Conservation (phyloP, 2,888 invertebrate species). For the Drepanosiphum platanoidis region DNA sequence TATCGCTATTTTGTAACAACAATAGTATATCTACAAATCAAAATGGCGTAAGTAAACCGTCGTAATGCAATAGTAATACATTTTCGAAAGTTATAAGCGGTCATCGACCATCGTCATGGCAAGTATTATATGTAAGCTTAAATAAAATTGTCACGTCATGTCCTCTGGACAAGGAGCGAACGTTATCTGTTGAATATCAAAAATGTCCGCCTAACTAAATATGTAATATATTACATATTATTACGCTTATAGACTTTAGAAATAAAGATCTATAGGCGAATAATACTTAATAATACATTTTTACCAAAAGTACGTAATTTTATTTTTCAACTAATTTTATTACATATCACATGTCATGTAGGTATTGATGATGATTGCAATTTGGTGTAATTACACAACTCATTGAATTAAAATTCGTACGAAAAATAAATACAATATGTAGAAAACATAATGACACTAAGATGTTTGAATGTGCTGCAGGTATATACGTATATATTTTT, state of each 20-base stretch:
- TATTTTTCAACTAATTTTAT: too few species aligned
- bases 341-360: too few species aligned
- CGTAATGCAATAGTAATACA: not conserved
- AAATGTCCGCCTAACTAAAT: not conserved
- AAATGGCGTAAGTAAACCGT: not conserved
- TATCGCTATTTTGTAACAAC: not conserved
- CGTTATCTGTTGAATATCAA: not conserved
- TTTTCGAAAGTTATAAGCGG: not conserved
- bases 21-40: not conserved
- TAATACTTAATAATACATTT: not conserved
- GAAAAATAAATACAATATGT: too few species aligned
- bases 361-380: too few species aligned
- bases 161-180: not conserved
- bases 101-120: not conserved
- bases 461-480: too few species aligned
- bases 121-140: not conserved
- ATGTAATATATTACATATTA: too few species aligned
- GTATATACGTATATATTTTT: too few species aligned
- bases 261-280: not conserved
- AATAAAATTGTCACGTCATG: not conserved
- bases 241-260: too few species aligned
- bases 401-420: too few species aligned
- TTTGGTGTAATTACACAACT: too few species aligned
- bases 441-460: too few species aligned
- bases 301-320: not conserved